Evolutionary conservation across 2,113 vertebrate species (phyloP), one percentile per base, ranked within the genome.

Genomic region (Nipponia nippon): DNA sequence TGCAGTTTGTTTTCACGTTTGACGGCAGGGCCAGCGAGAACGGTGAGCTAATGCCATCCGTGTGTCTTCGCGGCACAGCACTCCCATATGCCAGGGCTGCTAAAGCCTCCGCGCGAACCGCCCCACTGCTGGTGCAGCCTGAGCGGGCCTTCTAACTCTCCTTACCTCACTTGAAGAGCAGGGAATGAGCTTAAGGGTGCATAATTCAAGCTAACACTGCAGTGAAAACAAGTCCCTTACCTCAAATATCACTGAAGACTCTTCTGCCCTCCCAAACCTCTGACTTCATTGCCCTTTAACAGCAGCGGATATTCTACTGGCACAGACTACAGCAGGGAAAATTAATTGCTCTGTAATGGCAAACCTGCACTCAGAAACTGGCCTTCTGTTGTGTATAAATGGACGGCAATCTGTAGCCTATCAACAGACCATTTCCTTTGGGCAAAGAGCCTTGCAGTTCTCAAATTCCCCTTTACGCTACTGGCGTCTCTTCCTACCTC

Each of bases 21-120:
- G 79, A 8, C 7, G 42, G n/a, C 83, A 62, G 55, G 71, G 58
- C 67, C 79, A 46, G 86, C 80, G 12, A 1, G 42, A 14, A 0
- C 0, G 1, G 76, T 78, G 94, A 94, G 83, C 77, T 82, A 3
- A 87, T 87, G 86, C 89, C 59, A 66, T 42, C 86, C 62, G 89
- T 3, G 0, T 1, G 14, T 26, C 53, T 34, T 13, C 69, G 73
- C 2, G 1, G 36, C 77, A 36, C 69, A 73, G 4, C 20, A 11
- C 0, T 0, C 2, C 4, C 1, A 0, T 13, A 7, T 11, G 55
- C 47, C 44, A 25, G 58, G 0, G 30, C 89, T 44, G 50, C 61
- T 2, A 4, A 10, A 5, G 10, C 46, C 63, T 29, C 66, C 22
- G 0, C 0, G 2, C 11, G 0, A 47, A 26, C 53, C 0, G 1